These are phyloP conservation scores for Lithophane socia DNA, from an alignment of 2,888 invertebrate genomes.

Conservation along the genomic window DNA sequence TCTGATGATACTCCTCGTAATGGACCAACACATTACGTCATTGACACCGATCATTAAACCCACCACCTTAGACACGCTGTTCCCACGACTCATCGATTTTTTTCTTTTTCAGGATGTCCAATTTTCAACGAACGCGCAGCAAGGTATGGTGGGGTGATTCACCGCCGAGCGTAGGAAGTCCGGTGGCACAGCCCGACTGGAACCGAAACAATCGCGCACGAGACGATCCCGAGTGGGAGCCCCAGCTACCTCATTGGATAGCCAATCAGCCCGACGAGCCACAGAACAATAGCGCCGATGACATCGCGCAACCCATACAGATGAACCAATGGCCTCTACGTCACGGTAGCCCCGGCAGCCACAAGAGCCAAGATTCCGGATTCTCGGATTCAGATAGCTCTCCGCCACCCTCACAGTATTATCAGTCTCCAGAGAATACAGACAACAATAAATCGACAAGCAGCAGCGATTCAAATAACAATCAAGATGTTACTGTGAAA, in stretches of 20 bases:
- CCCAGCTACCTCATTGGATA: conserved; percentile 89
- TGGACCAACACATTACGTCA: conserved; percentile 86
- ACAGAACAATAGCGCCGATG: conserved; percentile 82
- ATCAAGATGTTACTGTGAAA: conserved; percentile 87
- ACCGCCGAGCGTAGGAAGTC: conserved; percentile 84
- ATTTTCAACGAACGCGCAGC: conserved; percentile 92
- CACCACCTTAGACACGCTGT: conserved; percentile 75
- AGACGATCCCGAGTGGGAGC: conserved; percentile 87
- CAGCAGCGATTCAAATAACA: conserved; percentile 87
- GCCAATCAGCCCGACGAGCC: conserved; percentile 85
- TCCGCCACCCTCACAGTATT: conserved; percentile 87
- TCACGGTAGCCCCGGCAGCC: conserved; percentile 91
- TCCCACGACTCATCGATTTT: conserved; percentile 82
- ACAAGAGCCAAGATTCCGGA: conserved; percentile 95
- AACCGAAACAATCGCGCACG: conserved; percentile 77
- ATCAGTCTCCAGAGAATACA: conserved; percentile 78
- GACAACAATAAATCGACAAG: conserved; percentile 83
- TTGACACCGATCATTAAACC: conserved; percentile 83
- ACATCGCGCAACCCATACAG: conserved; percentile 80
- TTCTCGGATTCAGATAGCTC: conserved; percentile 95
- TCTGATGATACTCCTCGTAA: conserved; percentile 80
- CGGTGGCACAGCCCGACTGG: conserved; percentile 81
- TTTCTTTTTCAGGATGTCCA: conserved; percentile 91
- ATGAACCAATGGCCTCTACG: conserved; percentile 87
- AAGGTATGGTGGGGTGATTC: conserved; percentile 93